Percentiles rank a stretch among this genome's conserved stretches.
These are phyloP conservation scores for Echinometra lucunter DNA, from an alignment of 53 echinoderm and acorn worm genomes.

Conservation along the genomic window DNA sequence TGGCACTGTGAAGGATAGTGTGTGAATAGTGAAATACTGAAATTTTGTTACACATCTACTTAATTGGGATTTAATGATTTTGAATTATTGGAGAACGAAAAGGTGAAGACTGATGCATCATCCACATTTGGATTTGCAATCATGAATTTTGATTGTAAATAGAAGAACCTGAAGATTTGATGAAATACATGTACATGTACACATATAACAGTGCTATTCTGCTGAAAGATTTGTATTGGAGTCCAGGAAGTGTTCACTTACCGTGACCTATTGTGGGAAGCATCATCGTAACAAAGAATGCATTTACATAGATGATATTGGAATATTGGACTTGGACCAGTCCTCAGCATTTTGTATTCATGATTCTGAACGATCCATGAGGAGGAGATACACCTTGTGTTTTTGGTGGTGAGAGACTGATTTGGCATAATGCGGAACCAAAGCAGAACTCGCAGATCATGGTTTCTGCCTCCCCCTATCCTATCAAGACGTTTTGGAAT, in stretches of 20 bases:
- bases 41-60: neutral
- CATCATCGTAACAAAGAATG: neutral
- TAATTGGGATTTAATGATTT: neutral
- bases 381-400: neutral
- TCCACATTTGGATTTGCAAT: neutral
- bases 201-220: neutral
- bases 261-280: neutral
- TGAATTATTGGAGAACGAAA: too few species aligned
- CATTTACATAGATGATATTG: neutral
- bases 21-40: neutral
- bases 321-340: neutral
- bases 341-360: neutral
- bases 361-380: neutral
- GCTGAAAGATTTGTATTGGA: neutral
- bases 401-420: neutral
- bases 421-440: constrained; percentile 36
- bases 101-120: too few species aligned
- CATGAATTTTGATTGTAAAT: neutral
- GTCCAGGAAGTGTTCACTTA: neutral
- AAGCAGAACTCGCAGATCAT: constrained; percentile 34
- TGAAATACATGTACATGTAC: neutral
- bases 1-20: neutral
- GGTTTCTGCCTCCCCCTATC: neutral
- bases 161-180: neutral
- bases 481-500: constrained; percentile 57